Conservation (phyloP, 1,140 invertebrate species). For the Drosophila insularis region DNA sequence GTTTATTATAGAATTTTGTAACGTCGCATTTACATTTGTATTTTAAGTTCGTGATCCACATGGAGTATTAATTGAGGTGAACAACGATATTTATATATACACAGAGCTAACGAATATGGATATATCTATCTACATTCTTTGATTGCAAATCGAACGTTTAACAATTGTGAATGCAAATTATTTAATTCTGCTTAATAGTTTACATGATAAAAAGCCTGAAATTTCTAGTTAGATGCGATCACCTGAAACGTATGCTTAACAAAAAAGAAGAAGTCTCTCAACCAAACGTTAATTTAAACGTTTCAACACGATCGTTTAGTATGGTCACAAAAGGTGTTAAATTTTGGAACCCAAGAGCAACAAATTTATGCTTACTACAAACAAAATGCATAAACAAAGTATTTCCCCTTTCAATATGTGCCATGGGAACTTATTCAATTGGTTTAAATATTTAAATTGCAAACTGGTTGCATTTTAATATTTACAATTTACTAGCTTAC, state of each 20-base stretch:
- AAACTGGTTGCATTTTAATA: conserved; percentile 4
- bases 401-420: conserved; percentile 1
- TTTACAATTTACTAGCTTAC: neutral
- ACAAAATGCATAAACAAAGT: conserved; percentile 30
- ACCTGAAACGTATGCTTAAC: neutral
- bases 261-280: conserved; percentile 9
- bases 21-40: conserved; percentile 50
- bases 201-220: neutral
- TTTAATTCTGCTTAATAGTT: neutral
- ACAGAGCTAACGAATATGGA: neutral
- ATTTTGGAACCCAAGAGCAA: conserved; percentile 17
- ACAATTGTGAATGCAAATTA: neutral
- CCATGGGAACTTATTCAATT: neutral
- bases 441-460: neutral
- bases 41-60: conserved; percentile 58
- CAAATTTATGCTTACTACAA: conserved; percentile 48
- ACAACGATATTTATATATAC: neutral
- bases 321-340: conserved; percentile 51
- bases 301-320: conserved; percentile 49
- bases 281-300: conserved; percentile 41
- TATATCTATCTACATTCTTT: conserved; percentile 40
- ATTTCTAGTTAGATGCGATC: neutral
- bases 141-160: conserved; percentile 14
- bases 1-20: conserved; percentile 20
- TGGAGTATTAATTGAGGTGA: conserved; percentile 36